Evolutionary conservation across 2,888 invertebrate species (phyloP).

Genomic region (Phorcus lineatus): DNA sequence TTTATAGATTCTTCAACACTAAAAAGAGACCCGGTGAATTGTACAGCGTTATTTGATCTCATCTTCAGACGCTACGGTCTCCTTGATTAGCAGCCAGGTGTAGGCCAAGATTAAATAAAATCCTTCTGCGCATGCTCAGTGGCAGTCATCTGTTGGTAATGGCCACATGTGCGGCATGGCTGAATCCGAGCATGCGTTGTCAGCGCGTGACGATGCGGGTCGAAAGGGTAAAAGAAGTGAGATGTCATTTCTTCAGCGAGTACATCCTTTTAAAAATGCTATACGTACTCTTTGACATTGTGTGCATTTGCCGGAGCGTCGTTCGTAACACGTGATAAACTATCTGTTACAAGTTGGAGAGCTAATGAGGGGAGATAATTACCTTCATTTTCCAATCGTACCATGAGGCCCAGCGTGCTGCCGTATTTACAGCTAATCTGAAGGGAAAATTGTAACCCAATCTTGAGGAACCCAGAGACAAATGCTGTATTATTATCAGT

Average conservation of each 20-base stretch:
- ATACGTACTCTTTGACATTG: conserved; percentile 17
- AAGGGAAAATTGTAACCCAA: conserved; percentile 21
- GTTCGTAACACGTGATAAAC: conserved; percentile 12
- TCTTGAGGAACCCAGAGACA: background rate
- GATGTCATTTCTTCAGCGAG: conserved; percentile 1
- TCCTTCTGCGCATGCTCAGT: background rate
- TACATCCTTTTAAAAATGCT: background rate
- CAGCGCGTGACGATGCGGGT: background rate
- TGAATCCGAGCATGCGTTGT: background rate
- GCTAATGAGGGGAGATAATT: conserved; percentile 22
- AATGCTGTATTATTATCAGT: conserved; percentile 22
- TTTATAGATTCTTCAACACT: background rate
- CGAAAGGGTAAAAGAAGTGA: background rate
- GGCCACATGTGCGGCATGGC: background rate
- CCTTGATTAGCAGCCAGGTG: conserved; percentile 9
- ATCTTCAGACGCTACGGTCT: background rate
- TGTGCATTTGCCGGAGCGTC: background rate
- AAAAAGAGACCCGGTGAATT: background rate
- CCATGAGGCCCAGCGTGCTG: background rate
- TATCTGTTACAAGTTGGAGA: conserved; percentile 11
- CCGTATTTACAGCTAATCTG: conserved; percentile 24
- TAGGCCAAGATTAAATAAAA: background rate
- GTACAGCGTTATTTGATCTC: background rate
- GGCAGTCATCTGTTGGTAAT: background rate
- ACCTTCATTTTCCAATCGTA: conserved; percentile 13